phyloP scores from a whole-genome alignment of 2,797 vertebrate genomes.

The Eleutherodactylus coqui region DNA sequence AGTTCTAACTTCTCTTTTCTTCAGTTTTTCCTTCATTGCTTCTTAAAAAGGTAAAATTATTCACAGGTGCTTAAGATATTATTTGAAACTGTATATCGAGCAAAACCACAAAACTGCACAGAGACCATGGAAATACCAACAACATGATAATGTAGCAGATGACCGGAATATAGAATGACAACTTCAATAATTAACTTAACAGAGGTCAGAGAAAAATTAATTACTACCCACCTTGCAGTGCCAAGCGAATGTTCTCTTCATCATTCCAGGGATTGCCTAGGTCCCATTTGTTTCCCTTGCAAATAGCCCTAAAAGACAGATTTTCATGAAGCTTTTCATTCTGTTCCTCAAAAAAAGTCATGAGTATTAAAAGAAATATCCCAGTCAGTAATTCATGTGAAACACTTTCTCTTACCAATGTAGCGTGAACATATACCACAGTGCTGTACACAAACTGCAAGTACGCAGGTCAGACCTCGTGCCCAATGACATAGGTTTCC shows the following conservation, averaged over 20 bases:
- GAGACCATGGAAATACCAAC: not conserved
- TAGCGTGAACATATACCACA: too few species aligned
- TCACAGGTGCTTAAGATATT: not conserved
- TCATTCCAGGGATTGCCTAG: conserved; percentile 60
- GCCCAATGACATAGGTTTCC: too few species aligned
- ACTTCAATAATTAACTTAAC: not conserved
- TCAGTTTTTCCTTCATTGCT: conserved; percentile 69
- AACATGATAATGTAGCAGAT: not conserved
- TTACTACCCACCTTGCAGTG: conserved; percentile 74
- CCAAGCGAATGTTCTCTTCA: conserved; percentile 66
- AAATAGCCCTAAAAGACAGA: conserved; percentile 68
- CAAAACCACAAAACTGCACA: conserved; percentile 5
- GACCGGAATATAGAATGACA: not conserved
- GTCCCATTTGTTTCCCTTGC: conserved; percentile 60
- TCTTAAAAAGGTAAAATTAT: conserved; percentile 64
- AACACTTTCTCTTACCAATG: too few species aligned
- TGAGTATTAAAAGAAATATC: too few species aligned
- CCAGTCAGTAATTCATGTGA: too few species aligned
- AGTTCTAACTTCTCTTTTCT: conserved; percentile 72
- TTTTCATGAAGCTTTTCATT: not conserved
- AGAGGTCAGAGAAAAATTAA: not conserved
- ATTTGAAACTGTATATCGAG: not conserved
- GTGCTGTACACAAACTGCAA: too few species aligned
- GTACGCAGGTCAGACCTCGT: too few species aligned
- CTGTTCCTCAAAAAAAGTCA: not conserved